phyloP scores from a whole-genome alignment of 2,797 vertebrate species.

The Alcedo atthis region DNA sequence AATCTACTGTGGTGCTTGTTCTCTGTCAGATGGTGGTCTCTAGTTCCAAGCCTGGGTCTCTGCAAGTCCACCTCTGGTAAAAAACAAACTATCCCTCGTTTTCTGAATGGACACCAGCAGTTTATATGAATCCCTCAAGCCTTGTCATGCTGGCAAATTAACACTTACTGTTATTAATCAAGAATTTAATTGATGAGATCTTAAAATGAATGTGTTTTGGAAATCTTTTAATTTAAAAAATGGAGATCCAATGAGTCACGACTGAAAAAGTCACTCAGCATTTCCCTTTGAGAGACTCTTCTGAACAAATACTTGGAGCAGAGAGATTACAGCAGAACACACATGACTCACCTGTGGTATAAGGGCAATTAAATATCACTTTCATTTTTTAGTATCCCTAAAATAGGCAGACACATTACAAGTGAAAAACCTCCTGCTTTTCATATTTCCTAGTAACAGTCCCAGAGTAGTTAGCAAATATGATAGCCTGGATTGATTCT shows the following conservation, averaged over 20 bases:
- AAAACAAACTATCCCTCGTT: background rate
- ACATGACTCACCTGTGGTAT: background rate
- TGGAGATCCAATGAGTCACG: background rate
- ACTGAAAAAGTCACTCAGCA: conserved; percentile 21
- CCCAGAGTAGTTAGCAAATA: background rate
- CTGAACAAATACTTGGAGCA: conserved; percentile 8
- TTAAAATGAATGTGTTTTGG: conserved; percentile 1
- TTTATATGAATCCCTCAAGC: background rate
- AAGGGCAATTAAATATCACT: background rate
- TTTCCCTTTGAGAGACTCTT: background rate
- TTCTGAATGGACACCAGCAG: background rate
- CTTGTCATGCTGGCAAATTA: background rate
- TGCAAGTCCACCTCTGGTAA: background rate
- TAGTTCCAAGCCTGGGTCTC: background rate
- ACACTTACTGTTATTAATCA: background rate
- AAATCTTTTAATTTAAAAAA: conserved; percentile 3
- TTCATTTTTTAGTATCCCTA: background rate
- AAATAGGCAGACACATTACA: background rate
- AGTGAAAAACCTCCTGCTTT: background rate
- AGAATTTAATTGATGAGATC: conserved; percentile 15
- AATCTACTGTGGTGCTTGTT: background rate
- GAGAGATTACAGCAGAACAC: background rate
- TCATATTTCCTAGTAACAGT: background rate
- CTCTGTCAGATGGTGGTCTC: background rate
- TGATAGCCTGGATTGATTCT: background rate